phyloP scores from a whole-genome alignment of 2,797 vertebrate species.

The Megaceryle alcyon region DNA sequence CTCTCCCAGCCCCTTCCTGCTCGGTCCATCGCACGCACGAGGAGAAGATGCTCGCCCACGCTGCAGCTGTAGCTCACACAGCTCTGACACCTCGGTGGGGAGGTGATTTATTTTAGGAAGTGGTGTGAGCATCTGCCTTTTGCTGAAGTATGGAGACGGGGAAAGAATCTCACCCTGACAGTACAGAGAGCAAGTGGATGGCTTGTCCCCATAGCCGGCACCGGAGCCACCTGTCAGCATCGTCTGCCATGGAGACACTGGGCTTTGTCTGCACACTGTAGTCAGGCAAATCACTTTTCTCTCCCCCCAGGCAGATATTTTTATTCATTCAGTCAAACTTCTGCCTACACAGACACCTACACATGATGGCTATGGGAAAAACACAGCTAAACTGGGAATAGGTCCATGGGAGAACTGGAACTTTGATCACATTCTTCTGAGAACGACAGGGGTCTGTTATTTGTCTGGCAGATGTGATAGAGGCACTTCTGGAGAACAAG shows the following conservation, averaged over 20 bases:
- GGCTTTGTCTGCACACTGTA: neutral
- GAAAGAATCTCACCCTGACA: neutral
- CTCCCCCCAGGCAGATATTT: slow-evolving; percentile 15
- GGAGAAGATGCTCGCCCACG: neutral
- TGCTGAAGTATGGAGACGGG: neutral
- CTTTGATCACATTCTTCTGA: neutral
- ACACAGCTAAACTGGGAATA: slow-evolving; percentile 13
- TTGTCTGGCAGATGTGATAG: neutral
- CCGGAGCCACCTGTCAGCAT: neutral
- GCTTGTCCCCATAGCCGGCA: neutral
- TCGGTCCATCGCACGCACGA: neutral
- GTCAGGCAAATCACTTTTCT: neutral
- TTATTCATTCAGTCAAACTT: slow-evolving; percentile 18
- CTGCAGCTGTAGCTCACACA: neutral
- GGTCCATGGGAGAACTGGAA: neutral
- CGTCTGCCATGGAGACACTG: neutral
- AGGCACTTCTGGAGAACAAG: neutral
- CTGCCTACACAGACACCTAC: slow-evolving; percentile 50
- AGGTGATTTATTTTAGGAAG: neutral
- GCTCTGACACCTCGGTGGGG: neutral
- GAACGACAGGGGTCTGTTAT: neutral
- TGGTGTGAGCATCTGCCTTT: neutral
- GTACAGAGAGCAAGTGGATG: neutral
- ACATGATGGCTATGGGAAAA: neutral
- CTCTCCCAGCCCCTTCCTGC: neutral